Base-by-base conservation (phyloP, 2,797 vertebrate species). In the Delichon dasypus region DNA sequence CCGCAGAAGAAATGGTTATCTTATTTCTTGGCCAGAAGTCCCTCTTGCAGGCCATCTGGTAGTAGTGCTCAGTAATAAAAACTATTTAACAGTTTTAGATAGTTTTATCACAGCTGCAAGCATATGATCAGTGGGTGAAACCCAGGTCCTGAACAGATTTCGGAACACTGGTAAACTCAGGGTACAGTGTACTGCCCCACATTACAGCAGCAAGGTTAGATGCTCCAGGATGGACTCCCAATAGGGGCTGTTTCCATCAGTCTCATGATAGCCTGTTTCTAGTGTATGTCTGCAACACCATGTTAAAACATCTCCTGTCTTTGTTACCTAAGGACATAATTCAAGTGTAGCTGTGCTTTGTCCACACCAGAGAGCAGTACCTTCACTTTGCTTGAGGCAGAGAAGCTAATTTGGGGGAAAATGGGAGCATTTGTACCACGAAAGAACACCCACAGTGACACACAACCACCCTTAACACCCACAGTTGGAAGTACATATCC, bases 361-460 rank as follows among this genome's bases (percentile, higher is more conserved):
- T 25, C 22, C 32, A 44, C 50, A 80, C 5, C 34, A 67, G 64
- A 53, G 19, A 77, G 66, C 23, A 36, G 38, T 25, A 50, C 19
- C 23, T 51, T 87, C 29, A 10, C 58, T 80, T 60, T 44, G 13
- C 13, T 45, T 47, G 22, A n/a, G 9, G 30, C 7, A 68, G n/a
- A 73, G 8, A 66, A 75, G 50, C 16, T 34, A 0, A 6, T 29
- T 67, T 23, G 36, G 36, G 26, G 16, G 20, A 54, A 54, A 67
- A 17, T 1, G 4, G 13, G 9, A 88, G 25, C 18, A 23, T 40
- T 47, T 55, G 18, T 30, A 40, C 23, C 44, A 23, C 0, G 0
- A 7, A 40, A 48, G 34, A 77, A 26, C 34, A 60, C 36, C 32
- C 42, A 75, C 45, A 8, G 1, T 6, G 13, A 12, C 44, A 45